Evolutionary conservation across 2,888 invertebrate species (phyloP).

Genomic region (Catocala fraxini): DNA sequence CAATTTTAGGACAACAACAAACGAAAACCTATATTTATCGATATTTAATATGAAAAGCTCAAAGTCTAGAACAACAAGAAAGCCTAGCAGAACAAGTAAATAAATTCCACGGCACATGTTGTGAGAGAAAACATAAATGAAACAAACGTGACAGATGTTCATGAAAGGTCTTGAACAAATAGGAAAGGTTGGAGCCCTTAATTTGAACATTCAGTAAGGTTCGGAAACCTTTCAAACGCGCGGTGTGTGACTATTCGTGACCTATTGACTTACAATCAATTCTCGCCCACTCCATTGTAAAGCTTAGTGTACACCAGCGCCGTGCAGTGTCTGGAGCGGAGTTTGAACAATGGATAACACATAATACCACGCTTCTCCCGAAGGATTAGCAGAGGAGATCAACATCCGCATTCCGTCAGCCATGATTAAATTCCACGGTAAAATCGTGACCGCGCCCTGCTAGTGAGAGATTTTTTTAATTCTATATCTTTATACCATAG

Average conservation of each 20-base stretch:
- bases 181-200: conserved; percentile 46
- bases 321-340: too few species aligned
- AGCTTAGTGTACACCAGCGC: conserved; percentile 11
- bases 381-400: too few species aligned
- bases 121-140: conserved; percentile 20
- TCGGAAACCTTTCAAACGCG: conserved; percentile 57
- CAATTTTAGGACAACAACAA: too few species aligned
- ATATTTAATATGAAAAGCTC: background rate
- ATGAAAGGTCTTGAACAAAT: conserved; percentile 35
- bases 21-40: too few species aligned
- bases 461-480: too few species aligned
- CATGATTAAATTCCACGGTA: too few species aligned
- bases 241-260: conserved; percentile 59
- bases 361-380: too few species aligned
- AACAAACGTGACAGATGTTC: conserved; percentile 17
- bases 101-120: conserved; percentile 15
- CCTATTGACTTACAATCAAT: conserved; percentile 73
- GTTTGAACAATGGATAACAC: too few species aligned
- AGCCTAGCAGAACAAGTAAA: conserved; percentile 20
- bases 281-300: conserved; percentile 52
- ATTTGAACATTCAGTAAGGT: conserved; percentile 54
- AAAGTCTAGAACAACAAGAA: conserved; percentile 8
- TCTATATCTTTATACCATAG: too few species aligned
- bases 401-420: too few species aligned
- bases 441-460: too few species aligned